phyloP scores from a whole-genome alignment of 1,140 invertebrate genomes.

The Streblospio benedicti region DNA sequence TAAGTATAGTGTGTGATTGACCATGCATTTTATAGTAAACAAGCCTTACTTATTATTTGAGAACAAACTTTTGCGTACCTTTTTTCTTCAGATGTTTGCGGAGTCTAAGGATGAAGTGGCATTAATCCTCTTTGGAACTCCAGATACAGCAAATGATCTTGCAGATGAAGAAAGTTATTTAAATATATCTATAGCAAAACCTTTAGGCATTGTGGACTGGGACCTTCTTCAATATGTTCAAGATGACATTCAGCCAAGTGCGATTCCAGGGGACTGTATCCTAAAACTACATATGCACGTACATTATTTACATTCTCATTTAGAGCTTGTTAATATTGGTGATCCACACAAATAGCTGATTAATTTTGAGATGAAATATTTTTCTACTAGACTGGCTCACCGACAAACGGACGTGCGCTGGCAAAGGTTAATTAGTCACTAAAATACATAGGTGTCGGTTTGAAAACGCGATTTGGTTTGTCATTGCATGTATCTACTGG shows the following conservation, averaged over 20 bases:
- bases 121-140: slow-evolving; percentile 48
- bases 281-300: too few species aligned
- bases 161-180: slow-evolving; percentile 42
- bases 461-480: too few species aligned
- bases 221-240: slow-evolving; percentile 46
- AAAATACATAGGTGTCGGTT: too few species aligned
- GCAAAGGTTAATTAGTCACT: too few species aligned
- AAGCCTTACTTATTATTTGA: too few species aligned
- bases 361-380: not conserved
- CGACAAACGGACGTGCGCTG: too few species aligned
- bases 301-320: too few species aligned
- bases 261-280: slow-evolving; percentile 47
- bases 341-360: not conserved
- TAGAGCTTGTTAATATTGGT: not conserved
- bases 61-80: too few species aligned
- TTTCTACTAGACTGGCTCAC: not conserved
- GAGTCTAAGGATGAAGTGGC: slow-evolving; percentile 51
- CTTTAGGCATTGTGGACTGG: slow-evolving; percentile 44
- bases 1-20: too few species aligned
- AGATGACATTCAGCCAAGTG: slow-evolving; percentile 37
- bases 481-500: too few species aligned
- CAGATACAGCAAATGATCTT: slow-evolving; percentile 47
- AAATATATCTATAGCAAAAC: slow-evolving; percentile 42
- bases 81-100: slow-evolving; percentile 47
- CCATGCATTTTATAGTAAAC: too few species aligned